Percentiles rank a stretch among this genome's conserved stretches.
These are phyloP conservation scores for Lophura nycthemera DNA, from an alignment of 2,113 vertebrate genomes.

Conservation along the genomic window DNA sequence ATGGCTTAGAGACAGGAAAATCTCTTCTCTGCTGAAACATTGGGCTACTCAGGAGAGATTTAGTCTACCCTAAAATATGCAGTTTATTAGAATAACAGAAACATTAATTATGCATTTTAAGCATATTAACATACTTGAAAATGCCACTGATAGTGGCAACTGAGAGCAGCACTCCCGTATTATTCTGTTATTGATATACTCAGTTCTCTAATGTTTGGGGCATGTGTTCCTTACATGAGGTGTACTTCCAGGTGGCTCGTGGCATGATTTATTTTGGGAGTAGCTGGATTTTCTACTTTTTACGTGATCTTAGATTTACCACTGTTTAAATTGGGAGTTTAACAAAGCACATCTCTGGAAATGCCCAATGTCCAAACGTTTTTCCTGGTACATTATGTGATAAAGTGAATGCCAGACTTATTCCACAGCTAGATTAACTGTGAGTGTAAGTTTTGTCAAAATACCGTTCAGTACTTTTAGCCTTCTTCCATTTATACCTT, in stretches of 20 bases:
- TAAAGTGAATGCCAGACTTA: background rate
- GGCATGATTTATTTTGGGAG: background rate
- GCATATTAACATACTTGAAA: background rate
- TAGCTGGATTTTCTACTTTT: background rate
- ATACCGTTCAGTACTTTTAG: background rate
- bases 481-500: background rate
- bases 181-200: background rate
- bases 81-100: background rate
- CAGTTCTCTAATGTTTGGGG: background rate
- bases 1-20: background rate
- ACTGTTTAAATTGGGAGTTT: background rate
- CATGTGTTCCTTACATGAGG: background rate
- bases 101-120: background rate
- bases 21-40: background rate
- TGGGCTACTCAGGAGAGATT: background rate
- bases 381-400: background rate
- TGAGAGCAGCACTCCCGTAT: background rate
- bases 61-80: background rate
- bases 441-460: background rate
- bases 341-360: background rate
- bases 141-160: background rate
- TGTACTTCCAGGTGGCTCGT: background rate
- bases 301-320: background rate
- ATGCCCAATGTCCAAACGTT: background rate
- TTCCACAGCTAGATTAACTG: background rate